These are phyloP conservation scores for Tragelaphus oryx DNA, from an alignment of 2,797 vertebrate species.

Conservation along the genomic window DNA sequence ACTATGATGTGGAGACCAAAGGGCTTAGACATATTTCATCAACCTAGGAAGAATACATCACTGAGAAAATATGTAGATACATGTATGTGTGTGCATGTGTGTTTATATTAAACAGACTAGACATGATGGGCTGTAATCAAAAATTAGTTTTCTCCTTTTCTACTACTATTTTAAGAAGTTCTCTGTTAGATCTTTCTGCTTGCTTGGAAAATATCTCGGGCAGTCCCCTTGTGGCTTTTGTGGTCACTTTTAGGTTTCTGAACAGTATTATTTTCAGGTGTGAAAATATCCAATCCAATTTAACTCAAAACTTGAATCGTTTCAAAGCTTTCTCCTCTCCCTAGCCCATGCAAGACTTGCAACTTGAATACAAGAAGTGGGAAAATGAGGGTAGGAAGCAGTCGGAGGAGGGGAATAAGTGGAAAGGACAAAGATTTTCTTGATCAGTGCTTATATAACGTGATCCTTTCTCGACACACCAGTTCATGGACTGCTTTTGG, in stretches of 20 bases:
- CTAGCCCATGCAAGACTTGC: background rate
- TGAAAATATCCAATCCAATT: constrained; percentile 25
- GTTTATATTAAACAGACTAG: background rate
- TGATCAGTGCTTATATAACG: background rate
- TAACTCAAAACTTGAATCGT: constrained; percentile 24
- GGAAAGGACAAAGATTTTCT: background rate
- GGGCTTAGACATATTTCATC: background rate
- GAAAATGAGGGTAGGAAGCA: background rate
- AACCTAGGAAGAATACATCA: background rate
- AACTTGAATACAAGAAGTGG: background rate
- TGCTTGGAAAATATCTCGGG: background rate
- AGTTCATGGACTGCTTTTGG: background rate
- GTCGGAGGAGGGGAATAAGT: background rate
- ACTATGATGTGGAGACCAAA: background rate
- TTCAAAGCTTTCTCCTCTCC: background rate
- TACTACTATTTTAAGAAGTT: constrained; percentile 8
- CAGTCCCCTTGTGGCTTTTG: background rate
- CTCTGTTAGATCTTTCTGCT: background rate
- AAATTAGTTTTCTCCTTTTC: background rate
- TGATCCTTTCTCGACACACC: background rate
- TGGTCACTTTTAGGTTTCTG: background rate
- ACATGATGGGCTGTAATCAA: background rate
- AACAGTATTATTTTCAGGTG: constrained; percentile 35
- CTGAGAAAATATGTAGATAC: background rate
- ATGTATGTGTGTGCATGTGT: background rate